These are phyloP conservation scores for Chiropotes sagulatus DNA, from an alignment of 2,797 vertebrate species.

Conservation along the genomic window DNA sequence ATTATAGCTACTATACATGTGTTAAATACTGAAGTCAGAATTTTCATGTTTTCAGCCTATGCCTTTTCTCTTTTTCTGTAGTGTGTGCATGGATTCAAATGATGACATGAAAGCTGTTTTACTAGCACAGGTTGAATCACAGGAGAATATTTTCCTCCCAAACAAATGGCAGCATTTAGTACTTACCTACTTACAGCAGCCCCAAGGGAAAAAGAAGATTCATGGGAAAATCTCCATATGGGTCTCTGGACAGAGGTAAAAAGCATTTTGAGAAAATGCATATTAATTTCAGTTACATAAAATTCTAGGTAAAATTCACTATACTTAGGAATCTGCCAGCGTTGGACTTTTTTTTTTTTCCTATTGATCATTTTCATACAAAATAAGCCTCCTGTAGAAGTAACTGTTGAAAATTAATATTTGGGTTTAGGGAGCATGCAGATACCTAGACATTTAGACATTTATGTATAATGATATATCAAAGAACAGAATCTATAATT, in stretches of 20 bases:
- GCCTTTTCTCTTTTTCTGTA: constrained; percentile 76
- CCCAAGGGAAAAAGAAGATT: constrained; percentile 95
- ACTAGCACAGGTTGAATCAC: constrained; percentile 93
- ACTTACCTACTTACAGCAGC: constrained; percentile 93
- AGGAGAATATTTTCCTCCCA: constrained; percentile 86
- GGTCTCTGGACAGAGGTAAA: constrained; percentile 95
- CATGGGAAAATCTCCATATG: constrained; percentile 91
- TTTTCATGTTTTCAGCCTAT: constrained; percentile 37
- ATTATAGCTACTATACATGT: neutral
- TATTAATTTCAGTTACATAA: neutral
- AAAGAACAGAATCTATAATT: neutral
- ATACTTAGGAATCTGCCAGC: neutral
- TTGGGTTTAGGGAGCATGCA: neutral
- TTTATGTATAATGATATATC: neutral
- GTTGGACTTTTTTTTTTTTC: neutral
- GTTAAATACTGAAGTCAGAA: neutral
- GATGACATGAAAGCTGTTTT: constrained; percentile 94
- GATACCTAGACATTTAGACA: neutral
- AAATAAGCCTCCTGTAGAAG: neutral
- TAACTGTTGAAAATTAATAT: constrained; percentile 40
- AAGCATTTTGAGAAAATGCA: neutral
- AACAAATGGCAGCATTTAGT: constrained; percentile 95
- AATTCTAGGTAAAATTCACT: neutral
- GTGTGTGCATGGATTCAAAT: constrained; percentile 95
- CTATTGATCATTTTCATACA: neutral